phyloP scores from a whole-genome alignment of 2,797 vertebrate species.

The Falco biarmicus region DNA sequence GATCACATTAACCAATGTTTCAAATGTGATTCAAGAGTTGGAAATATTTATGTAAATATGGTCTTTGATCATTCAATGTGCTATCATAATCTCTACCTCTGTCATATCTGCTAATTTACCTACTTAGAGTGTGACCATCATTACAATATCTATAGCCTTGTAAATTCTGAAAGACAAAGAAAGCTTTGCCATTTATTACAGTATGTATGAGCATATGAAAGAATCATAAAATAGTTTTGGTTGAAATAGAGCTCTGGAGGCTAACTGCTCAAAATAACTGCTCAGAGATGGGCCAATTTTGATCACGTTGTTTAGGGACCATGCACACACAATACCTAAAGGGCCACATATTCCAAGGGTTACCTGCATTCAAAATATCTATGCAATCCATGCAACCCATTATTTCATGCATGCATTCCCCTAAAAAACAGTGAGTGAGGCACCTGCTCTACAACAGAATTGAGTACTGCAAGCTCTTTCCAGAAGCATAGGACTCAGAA shows the following conservation, averaged over 20 bases:
- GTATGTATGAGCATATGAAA: background rate
- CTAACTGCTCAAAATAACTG: background rate
- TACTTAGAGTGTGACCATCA: background rate
- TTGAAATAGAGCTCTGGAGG: background rate
- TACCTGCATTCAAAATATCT: background rate
- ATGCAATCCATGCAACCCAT: background rate
- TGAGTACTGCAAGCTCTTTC: background rate
- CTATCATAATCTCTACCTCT: background rate
- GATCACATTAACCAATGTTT: background rate
- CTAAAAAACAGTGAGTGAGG: background rate
- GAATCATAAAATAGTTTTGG: background rate
- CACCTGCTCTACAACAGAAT: background rate
- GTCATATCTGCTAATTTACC: background rate
- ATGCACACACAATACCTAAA: background rate
- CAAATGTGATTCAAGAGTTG: background rate
- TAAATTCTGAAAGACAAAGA: background rate
- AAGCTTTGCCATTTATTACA: background rate
- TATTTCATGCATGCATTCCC: background rate
- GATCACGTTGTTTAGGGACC: background rate
- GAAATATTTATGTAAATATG: background rate
- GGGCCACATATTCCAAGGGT: background rate
- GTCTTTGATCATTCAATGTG: background rate
- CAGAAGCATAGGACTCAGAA: background rate
- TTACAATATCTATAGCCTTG: background rate
- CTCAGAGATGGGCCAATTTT: background rate